phyloP scores from a whole-genome alignment of 2,797 vertebrate genomes.

The Gastrophryne carolinensis region DNA sequence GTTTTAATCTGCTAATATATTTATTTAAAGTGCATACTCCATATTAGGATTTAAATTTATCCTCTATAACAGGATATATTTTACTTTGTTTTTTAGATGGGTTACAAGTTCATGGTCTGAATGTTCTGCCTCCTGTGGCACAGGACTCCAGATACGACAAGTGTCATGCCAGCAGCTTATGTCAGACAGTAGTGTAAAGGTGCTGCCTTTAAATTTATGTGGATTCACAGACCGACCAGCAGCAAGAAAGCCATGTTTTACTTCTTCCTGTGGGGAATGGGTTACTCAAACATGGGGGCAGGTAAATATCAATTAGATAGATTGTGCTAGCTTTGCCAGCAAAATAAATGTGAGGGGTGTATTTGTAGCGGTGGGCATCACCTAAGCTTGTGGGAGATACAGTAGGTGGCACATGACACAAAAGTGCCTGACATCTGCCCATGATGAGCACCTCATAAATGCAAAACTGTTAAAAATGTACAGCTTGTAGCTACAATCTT shows the following conservation, averaged over 20 bases:
- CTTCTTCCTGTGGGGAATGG: constrained; percentile 65
- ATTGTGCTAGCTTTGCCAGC: neutral
- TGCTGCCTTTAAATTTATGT: constrained; percentile 61
- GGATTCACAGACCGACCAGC: constrained; percentile 55
- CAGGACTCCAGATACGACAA: constrained; percentile 70
- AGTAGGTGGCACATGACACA: too few species aligned
- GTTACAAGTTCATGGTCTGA: constrained; percentile 70
- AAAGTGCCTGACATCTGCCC: too few species aligned
- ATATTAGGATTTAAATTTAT: too few species aligned
- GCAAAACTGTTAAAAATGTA: too few species aligned
- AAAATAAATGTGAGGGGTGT: too few species aligned
- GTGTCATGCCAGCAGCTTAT: constrained; percentile 71
- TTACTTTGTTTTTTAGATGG: constrained; percentile 69
- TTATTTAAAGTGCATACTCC: too few species aligned
- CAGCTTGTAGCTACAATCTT: too few species aligned
- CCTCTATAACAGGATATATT: neutral
- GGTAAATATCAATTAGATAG: constrained; percentile 60
- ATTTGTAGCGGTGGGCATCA: too few species aligned
- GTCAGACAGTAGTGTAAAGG: constrained; percentile 57
- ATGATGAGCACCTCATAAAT: too few species aligned
- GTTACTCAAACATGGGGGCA: constrained; percentile 62
- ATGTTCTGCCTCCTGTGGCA: constrained; percentile 79
- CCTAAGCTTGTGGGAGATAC: too few species aligned
- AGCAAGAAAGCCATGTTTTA: constrained; percentile 66
- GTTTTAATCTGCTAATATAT: too few species aligned